These are phyloP conservation scores for Hemichromis elongatus DNA, from an alignment of 2,113 vertebrate genomes.

Conservation along the genomic window DNA sequence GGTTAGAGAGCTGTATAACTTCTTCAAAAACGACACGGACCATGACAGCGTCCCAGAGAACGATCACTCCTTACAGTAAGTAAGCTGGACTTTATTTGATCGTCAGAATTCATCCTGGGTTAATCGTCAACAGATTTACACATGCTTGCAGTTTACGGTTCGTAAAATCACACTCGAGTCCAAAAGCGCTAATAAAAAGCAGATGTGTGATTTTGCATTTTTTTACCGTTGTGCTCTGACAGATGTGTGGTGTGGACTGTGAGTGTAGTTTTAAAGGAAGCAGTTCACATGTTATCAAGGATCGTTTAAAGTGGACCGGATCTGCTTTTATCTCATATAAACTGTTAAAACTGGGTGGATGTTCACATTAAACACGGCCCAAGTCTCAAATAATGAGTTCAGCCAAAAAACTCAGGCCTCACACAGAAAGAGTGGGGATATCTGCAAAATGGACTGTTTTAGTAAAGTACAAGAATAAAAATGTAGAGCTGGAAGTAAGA, in stretches of 20 bases:
- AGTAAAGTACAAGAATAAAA: neutral
- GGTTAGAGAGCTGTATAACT: conserved; percentile 60
- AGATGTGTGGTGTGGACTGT: neutral
- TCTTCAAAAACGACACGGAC: conserved; percentile 49
- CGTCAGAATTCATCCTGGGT: neutral
- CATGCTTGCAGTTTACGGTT: neutral
- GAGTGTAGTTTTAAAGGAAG: neutral
- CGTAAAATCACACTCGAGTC: neutral
- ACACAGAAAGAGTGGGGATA: neutral
- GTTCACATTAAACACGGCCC: accelerated
- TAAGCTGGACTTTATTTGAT: neutral
- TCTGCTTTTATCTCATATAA: neutral
- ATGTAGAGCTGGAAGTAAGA: neutral
- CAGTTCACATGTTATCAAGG: neutral
- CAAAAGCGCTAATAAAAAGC: neutral
- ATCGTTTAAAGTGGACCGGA: neutral
- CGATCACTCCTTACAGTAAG: conserved; percentile 81
- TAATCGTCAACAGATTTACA: neutral
- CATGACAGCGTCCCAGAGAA: accelerated
- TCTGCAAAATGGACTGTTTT: neutral
- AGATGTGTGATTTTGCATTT: neutral
- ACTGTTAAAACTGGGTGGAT: neutral
- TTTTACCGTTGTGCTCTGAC: neutral
- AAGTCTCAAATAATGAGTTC: neutral
- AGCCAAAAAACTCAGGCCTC: accelerated